Base-by-base conservation (phyloP, 1,140 invertebrate species). In the Marisa cornuarietis region DNA sequence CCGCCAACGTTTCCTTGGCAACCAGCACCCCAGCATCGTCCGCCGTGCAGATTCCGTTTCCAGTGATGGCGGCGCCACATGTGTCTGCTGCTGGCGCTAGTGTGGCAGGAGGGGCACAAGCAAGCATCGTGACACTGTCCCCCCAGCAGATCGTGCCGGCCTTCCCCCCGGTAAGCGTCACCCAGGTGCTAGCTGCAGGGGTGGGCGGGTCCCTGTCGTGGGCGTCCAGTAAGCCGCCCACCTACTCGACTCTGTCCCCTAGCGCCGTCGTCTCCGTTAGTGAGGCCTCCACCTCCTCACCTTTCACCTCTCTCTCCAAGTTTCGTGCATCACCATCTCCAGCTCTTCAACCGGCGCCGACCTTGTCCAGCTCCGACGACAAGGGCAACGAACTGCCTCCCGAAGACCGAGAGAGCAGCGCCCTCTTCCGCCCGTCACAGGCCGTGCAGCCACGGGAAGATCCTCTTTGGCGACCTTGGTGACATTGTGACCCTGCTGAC, bases 141-240 rank as follows among this genome's bases (percentile, higher is more conserved):
- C 16, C 20, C 76, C 18, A 68, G 61, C 22, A 68, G 31, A 51
- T 71, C 11, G 14, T 73, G 24, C n/a, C 71, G 0, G 26, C 76
- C 16, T 18, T 66, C 61, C 42, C 61, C 18, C 49, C 77, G 22
- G 65, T 49, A 22, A 51, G 54, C 52, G 26, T 61, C 18, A 49
- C n/a, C 5, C 26, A 42, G 24, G 63, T 80, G 63, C 51, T 75
- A 18, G 20, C 74, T 7, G 92, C 94, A 0, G 92, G 94, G 85
- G 91, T 94, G 85, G 91, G 94, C 76, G 90, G 96, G 24, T 95
- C 93, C 9, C 22, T 63, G 16, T 82, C 82, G n/a, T 79, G 82
- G 58, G 61, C 83, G 58, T 51, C 62, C 14, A 74, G 63, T 31
- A 71, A 68, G 22, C 71, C 72, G 16, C 69, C 81, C 42, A 78